Evolutionary conservation across 2,113 vertebrate species (phyloP).

Genomic region (Dasyurus viverrinus): DNA sequence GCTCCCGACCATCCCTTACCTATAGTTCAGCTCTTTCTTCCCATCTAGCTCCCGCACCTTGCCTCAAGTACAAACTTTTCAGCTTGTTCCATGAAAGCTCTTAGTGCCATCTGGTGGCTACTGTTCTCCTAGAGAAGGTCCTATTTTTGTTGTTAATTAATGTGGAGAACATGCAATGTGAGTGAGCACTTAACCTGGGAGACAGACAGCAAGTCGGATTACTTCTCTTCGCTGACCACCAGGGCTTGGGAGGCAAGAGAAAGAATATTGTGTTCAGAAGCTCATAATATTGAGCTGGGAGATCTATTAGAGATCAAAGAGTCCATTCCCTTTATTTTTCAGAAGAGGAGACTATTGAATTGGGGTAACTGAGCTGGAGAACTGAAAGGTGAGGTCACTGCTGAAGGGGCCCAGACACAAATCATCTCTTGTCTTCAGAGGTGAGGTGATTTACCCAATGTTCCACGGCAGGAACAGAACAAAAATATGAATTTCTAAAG

Average conservation of each 20-base stretch:
- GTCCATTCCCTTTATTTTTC: neutral
- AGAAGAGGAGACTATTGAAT: neutral
- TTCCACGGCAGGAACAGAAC: neutral
- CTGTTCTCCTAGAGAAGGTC: neutral
- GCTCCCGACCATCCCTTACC: neutral
- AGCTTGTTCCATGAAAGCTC: neutral
- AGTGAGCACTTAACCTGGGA: neutral
- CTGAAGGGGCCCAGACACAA: neutral
- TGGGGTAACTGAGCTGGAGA: neutral
- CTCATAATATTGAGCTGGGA: neutral
- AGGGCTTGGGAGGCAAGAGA: neutral
- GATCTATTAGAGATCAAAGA: neutral
- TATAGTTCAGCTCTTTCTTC: neutral
- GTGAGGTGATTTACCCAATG: neutral
- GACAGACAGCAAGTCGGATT: neutral
- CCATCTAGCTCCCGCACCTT: neutral
- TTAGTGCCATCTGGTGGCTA: neutral
- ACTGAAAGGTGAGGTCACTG: neutral
- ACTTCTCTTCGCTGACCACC: neutral
- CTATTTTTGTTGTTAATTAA: neutral
- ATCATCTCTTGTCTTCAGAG: neutral
- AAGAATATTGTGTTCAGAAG: neutral
- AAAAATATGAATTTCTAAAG: neutral
- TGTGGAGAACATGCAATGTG: neutral
- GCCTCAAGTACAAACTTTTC: neutral